A percentile compares a stretch with the other conserved stretches of the same genome.
phyloP scores from a whole-genome alignment of 2,113 vertebrate species.

The Cryptomyrus ogoouensis region DNA sequence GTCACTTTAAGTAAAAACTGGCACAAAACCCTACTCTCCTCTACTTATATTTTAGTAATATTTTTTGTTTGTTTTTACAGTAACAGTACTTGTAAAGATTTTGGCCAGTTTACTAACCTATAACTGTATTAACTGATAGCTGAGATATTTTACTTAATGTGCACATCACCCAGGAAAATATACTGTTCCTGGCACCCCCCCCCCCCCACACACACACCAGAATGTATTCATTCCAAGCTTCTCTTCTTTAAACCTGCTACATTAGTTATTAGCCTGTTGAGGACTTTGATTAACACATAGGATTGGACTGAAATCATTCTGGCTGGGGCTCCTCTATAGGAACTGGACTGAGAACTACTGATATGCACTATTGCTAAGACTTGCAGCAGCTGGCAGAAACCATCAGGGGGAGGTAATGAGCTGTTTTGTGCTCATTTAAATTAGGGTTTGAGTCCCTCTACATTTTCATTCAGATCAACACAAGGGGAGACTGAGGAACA shows the following conservation, averaged over 20 bases:
- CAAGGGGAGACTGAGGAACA: neutral
- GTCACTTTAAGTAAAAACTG: too few species aligned
- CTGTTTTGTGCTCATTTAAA: neutral
- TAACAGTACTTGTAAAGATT: neutral
- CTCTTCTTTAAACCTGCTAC: neutral
- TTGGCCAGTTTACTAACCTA: neutral
- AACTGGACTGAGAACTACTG: neutral
- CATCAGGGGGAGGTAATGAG: conserved; percentile 11
- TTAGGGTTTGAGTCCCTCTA: neutral
- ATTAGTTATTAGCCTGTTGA: neutral
- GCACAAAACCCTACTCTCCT: too few species aligned
- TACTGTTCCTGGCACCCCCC: neutral
- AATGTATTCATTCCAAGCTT: neutral
- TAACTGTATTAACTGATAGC: neutral
- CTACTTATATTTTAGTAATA: neutral
- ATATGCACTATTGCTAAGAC: neutral
- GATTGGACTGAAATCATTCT: neutral
- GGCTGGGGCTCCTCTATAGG: neutral
- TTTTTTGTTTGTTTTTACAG: neutral
- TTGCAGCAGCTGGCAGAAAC: neutral
- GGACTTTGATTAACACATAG: neutral
- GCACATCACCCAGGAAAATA: neutral
- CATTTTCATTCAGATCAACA: conserved; percentile 9
- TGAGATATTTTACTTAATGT: neutral
- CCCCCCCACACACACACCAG: too few species aligned